Base-by-base conservation (phyloP, 2,888 invertebrate species). In the Heliconius erato region DNA sequence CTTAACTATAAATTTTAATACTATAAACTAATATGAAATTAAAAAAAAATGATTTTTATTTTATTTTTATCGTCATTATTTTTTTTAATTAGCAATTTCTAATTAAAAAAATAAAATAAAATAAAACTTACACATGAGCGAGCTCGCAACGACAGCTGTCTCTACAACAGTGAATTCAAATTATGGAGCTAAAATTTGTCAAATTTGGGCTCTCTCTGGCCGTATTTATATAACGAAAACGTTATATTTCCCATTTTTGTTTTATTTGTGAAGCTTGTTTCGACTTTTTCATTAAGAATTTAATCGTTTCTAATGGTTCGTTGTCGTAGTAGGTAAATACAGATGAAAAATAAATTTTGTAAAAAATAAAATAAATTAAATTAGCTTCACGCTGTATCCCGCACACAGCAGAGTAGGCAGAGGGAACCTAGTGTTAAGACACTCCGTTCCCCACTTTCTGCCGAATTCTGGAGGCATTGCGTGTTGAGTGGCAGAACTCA, bases 81-180 rank as follows among this genome's bases (percentile, higher is more conserved):
- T n/a, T n/a, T n/a, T n/a, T n/a, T n/a, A n/a, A n/a, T n/a, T n/a
- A n/a, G n/a, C 78, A 85, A 72, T 83, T 83, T 89, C 77, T 68
- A 84, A 80, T 67, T 63, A 78, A 82, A 83, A 89, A 23, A 54
- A 40, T 11, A 32, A 32, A 89, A 90, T 89, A 88, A 85, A 88
- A 90, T 89, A 87, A 90, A 89, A 87, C 84, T 87, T 87, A 76
- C 85, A 84, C 86, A 86, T 85, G 83, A 81, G 85, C 85, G 84
- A 82, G 85, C 84, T 87, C 88, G 82, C 85, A 88, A 87, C 91
- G 91, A 91, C 92, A 92, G 90, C 91, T 92, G 92, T 88, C 88
- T 88, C 87, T 87, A 84, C 85, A 86, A 85, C 88, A 86, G 87
- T 80, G 88, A 89, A 91, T 91, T 90, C 88, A 90, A 91, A 91